phyloP scores from a whole-genome alignment of 1,140 invertebrate species.

The Luehdorfia chinensis region DNA sequence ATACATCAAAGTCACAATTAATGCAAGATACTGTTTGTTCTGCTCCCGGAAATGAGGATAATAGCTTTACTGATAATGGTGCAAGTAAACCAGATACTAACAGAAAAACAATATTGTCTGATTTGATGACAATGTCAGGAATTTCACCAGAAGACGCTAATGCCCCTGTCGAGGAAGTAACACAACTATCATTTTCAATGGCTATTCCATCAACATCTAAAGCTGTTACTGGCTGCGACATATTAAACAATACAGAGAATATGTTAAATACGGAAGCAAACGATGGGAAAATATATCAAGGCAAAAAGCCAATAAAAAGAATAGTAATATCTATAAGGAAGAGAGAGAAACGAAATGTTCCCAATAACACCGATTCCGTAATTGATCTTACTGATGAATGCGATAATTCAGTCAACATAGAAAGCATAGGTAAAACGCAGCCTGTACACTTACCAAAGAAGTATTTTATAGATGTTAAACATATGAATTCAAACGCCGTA shows the following conservation, averaged over 20 bases:
- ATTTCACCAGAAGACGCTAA: slow-evolving; percentile 50
- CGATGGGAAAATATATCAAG: no score
- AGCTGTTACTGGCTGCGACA: neutral
- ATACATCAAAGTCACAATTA: no score
- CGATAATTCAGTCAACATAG: neutral
- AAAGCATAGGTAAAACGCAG: neutral
- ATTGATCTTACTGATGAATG: slow-evolving; percentile 42
- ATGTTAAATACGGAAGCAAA: neutral
- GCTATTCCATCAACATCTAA: neutral
- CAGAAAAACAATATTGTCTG: slow-evolving; percentile 57
- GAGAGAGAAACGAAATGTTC: slow-evolving; percentile 30
- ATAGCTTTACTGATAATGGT: neutral
- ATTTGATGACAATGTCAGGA: slow-evolving; percentile 70
- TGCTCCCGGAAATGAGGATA: no score
- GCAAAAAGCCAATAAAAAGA: slow-evolving; percentile 20
- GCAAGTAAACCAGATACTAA: neutral
- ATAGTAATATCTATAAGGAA: slow-evolving; percentile 41
- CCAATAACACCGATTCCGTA: neutral
- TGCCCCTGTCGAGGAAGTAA: slow-evolving; percentile 5
- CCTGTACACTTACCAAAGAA: neutral
- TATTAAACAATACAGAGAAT: neutral
- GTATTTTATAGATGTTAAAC: neutral
- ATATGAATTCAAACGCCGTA: neutral
- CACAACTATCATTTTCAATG: neutral
- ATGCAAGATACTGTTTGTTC: no score